Percentiles rank a stretch among this genome's conserved stretches.
These are phyloP conservation scores for Phymatocera aterrima DNA, from an alignment of 2,888 invertebrate species.

Conservation along the genomic window DNA sequence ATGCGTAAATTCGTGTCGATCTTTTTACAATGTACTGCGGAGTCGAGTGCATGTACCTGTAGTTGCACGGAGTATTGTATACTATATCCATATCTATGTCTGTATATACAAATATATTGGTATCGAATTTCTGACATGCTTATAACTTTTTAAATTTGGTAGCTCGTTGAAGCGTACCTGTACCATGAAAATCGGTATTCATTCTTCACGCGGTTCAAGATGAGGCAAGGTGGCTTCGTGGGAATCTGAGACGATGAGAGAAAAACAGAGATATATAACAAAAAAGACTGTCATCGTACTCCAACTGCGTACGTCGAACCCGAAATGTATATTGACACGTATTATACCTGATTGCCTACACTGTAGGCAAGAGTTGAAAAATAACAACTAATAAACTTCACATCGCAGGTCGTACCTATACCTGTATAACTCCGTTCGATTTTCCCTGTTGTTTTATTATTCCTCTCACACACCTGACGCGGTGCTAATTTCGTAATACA, in stretches of 20 bases:
- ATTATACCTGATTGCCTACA: no score
- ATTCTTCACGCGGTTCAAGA: not conserved
- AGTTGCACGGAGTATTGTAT: no score
- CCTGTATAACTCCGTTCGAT: no score
- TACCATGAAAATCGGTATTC: not conserved
- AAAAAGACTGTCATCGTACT: not conserved
- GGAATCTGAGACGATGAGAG: not conserved
- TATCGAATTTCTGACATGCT: not conserved
- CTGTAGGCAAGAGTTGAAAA: not conserved
- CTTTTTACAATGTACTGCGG: no score
- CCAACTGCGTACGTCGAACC: constrained; percentile 20
- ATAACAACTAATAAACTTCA: not conserved
- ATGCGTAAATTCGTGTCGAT: constrained; percentile 9
- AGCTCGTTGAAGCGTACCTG: not conserved
- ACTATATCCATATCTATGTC: no score
- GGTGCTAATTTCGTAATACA: constrained; percentile 2
- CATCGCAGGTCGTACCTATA: no score
- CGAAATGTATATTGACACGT: not conserved
- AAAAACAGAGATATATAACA: not conserved
- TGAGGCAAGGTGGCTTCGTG: not conserved
- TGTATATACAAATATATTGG: no score
- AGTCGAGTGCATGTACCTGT: no score
- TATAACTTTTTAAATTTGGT: not conserved
- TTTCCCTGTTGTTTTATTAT: constrained; percentile 15
- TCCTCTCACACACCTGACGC: constrained; percentile 1